Conservation (phyloP, 2,113 vertebrate genomes). For the Hystrix brachyura region DNA sequence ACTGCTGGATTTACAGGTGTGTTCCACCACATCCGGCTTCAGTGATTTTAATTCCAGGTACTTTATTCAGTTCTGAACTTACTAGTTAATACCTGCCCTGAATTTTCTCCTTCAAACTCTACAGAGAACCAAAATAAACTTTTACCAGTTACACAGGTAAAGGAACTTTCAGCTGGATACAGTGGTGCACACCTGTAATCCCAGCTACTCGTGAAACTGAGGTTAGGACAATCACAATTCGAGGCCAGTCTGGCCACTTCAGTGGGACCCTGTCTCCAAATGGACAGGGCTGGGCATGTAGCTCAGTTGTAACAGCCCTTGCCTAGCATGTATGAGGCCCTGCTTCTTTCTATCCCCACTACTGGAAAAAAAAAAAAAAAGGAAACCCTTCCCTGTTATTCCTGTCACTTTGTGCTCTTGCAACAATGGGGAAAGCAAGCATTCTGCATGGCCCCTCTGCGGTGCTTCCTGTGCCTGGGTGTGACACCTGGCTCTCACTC, state of each 20-base stretch:
- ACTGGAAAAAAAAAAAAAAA: background rate
- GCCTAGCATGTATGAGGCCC: background rate
- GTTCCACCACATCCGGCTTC: background rate
- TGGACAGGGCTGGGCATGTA: background rate
- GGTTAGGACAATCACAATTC: background rate
- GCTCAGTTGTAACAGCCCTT: background rate
- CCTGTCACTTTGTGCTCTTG: background rate
- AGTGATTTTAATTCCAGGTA: background rate
- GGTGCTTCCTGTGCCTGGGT: rapidly evolving
- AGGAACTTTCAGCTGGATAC: background rate
- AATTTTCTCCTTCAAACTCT: background rate
- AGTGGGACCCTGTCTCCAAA: background rate
- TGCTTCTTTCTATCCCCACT: background rate
- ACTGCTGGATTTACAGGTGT: background rate
- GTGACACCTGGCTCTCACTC: background rate
- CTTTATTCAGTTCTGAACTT: slow-evolving; percentile 36
- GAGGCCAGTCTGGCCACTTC: background rate
- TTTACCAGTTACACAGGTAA: background rate
- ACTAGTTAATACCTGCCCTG: background rate
- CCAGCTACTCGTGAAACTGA: background rate
- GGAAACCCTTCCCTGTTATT: background rate
- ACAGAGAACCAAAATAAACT: background rate
- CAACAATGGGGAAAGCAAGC: background rate
- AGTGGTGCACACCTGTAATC: background rate
- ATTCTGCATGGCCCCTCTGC: background rate